Evolutionary conservation across 35 echinoderm and acorn worm species (phyloP).

Genomic region (Acanthaster planci): DNA sequence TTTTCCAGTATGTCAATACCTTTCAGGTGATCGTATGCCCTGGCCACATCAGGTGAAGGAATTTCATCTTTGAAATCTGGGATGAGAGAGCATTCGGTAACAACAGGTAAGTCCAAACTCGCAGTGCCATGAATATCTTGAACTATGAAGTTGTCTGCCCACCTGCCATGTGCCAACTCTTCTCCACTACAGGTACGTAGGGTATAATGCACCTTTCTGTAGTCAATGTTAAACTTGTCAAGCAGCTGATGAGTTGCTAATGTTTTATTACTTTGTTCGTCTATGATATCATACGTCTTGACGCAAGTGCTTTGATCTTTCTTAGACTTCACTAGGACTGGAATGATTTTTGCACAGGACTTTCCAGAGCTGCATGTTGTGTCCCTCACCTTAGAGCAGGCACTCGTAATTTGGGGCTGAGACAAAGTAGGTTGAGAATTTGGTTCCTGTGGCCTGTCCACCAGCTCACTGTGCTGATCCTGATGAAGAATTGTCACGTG

Average conservation of each 20-base stretch:
- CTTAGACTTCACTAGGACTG: conserved; percentile 38
- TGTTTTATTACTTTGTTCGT: conserved; percentile 28
- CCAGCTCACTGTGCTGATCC: not conserved
- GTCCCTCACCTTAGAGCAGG: no score
- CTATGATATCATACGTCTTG: conserved; percentile 41
- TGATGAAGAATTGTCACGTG: conserved; percentile 26
- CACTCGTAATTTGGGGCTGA: no score
- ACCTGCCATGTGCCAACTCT: not conserved
- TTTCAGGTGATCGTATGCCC: conserved; percentile 40
- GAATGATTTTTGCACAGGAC: conserved; percentile 34
- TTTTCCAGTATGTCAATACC: conserved; percentile 30
- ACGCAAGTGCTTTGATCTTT: conserved; percentile 22
- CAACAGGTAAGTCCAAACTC: conserved; percentile 25
- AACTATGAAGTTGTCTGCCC: not conserved
- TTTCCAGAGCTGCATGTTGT: not conserved
- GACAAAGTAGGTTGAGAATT: no score
- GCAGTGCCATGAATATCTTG: conserved; percentile 3
- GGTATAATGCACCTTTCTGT: conserved; percentile 19
- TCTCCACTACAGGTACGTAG: not conserved
- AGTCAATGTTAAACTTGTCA: conserved; percentile 27
- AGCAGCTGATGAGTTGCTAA: conserved; percentile 7
- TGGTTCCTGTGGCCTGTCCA: no score
- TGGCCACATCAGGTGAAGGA: conserved; percentile 24
- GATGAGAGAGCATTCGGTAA: conserved; percentile 30
- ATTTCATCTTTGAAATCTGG: conserved; percentile 27